Base-by-base conservation (phyloP, 1,140 invertebrate genomes). In the Gryon sp. region DNA sequence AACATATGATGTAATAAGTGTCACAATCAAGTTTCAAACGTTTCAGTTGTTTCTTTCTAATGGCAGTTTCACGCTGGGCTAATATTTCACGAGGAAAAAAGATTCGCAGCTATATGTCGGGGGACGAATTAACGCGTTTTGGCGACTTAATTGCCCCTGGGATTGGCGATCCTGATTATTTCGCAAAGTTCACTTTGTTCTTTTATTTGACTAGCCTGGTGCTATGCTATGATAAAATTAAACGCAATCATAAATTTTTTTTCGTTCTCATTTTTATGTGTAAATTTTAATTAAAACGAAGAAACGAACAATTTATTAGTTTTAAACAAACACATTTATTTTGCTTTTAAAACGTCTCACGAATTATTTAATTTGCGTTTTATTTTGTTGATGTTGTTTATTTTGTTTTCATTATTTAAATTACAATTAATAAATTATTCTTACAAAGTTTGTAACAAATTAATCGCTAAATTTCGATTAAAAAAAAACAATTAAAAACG, bases 141-240 rank as follows among this genome's bases (percentile, higher is more conserved):
- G 20, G 15, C 18, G 20, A 38, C 14, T 46, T 57, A 68, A 68
- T 66, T 66, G 63, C 63, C 41, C 32, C 30, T 48, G 63, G 50
- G 30, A 57, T 40, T 46, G 50, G 28, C 11, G 20, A 36, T 8
- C 12, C 30, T 36, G 12, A 22, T 41, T 66, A 32, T 53, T 53
- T 53, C 36, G n/a, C 20, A 46, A 52, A 19, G 26, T 30, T 15
- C 5, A 9, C 26, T 50, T 62, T 28, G 34, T 30, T 7, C 20
- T 28, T 30, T 38, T 46, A 62, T 62, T 50, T 20, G 22, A 38
- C 55, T 9, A n/a, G 12, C 26, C 26, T 28, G 2, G 26, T 28
- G 8, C 22, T 24, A n/a, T n/a, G 22, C 8, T 24, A 9, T 28
- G 8, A 1, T 28, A 2, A 28, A 28, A 28, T 7, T n/a, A 3